These are phyloP conservation scores for Morpho achilles DNA, from an alignment of 2,888 invertebrate species.

Conservation along the genomic window DNA sequence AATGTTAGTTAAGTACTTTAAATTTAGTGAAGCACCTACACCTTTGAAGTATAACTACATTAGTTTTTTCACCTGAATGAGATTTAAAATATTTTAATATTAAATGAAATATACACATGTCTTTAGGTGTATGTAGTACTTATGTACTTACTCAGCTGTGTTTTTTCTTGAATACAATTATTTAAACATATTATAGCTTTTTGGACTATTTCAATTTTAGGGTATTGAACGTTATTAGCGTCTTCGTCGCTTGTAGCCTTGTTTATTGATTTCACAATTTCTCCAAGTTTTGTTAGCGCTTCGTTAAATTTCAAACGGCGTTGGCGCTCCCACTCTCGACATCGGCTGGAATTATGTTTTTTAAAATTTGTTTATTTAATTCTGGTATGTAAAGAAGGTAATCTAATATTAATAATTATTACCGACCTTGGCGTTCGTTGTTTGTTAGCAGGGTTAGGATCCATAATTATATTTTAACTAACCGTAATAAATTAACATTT, in stretches of 20 bases:
- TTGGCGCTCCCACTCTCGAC: conserved; percentile 84
- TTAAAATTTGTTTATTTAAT: neutral
- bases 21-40: too few relatives aligned
- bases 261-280: conserved; percentile 52
- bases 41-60: too few relatives aligned
- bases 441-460: conserved; percentile 38
- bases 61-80: too few relatives aligned
- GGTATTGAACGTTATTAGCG: conserved; percentile 54
- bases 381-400: too few relatives aligned
- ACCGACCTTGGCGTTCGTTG: conserved; percentile 51
- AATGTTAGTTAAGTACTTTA: too few relatives aligned
- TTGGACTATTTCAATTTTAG: conserved; percentile 68
- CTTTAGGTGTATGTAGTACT: neutral
- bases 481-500: too few relatives aligned
- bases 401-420: neutral
- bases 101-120: too few relatives aligned
- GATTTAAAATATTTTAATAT: too few relatives aligned
- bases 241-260: conserved; percentile 45
- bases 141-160: conserved; percentile 58
- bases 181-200: conserved; percentile 61
- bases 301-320: conserved; percentile 83
- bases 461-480: conserved; percentile 33
- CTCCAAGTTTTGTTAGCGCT: conserved; percentile 59
- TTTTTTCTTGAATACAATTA: conserved; percentile 54
- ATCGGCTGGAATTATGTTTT: conserved; percentile 64